Conservation (phyloP, 2,888 invertebrate species). For the Mayetiola destructor region DNA sequence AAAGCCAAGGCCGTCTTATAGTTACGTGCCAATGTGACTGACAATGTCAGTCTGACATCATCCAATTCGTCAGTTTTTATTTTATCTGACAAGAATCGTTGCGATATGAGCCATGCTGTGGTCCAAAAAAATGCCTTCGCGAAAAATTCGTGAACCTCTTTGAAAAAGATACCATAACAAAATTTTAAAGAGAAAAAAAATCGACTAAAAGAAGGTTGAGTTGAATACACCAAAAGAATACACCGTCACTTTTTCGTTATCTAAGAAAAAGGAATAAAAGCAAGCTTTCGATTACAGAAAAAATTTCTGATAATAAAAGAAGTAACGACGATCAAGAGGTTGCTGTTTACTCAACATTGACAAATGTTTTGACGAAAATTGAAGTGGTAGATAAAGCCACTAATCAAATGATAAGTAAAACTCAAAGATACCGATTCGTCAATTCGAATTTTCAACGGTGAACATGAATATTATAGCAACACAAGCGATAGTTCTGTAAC, state of each 20-base stretch:
- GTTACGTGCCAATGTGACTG: no score
- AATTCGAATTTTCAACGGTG: neutral
- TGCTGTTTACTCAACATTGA: neutral
- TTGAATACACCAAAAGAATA: no score
- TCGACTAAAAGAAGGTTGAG: no score
- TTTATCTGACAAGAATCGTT: slow-evolving; percentile 48
- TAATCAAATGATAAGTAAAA: neutral
- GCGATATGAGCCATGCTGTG: slow-evolving; percentile 45
- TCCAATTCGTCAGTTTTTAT: slow-evolving; percentile 46
- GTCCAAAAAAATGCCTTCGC: slow-evolving; percentile 49
- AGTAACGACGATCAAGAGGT: neutral
- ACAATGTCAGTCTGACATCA: slow-evolving; percentile 43
- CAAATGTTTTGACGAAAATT: neutral
- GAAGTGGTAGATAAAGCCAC: neutral
- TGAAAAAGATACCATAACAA: no score
- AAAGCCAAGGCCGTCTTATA: no score
- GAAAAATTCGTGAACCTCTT: slow-evolving; percentile 39
- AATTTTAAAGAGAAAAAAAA: no score
- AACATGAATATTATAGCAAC: neutral
- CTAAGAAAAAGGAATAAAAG: no score
- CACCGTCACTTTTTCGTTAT: no score
- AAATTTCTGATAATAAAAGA: no score
- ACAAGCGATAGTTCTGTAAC: neutral
- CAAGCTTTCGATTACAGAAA: no score
- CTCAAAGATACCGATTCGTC: neutral